phyloP scores from a whole-genome alignment of 2,113 vertebrate species.

The Callorhinus ursinus region DNA sequence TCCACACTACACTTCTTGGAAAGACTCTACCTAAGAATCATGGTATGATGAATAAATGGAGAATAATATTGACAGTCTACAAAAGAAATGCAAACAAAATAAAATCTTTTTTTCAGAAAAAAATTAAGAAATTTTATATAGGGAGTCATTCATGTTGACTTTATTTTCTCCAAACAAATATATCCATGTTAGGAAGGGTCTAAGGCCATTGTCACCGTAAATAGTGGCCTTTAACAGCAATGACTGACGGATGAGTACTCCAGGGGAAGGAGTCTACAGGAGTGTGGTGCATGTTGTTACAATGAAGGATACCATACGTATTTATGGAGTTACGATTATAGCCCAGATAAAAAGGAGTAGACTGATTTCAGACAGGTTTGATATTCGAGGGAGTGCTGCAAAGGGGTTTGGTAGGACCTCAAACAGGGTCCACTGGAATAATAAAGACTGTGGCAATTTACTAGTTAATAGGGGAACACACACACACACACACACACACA shows the following conservation, averaged over 20 bases:
- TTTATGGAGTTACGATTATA: not conserved
- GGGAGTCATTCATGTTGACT: not conserved
- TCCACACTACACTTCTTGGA: slow-evolving; percentile 69
- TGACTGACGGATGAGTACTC: rapidly evolving
- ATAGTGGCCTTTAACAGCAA: not conserved
- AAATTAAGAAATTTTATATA: not conserved
- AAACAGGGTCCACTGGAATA: rapidly evolving
- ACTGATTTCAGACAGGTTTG: not conserved
- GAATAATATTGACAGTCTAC: rapidly evolving
- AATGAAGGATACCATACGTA: rapidly evolving
- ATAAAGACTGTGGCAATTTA: too few relatives aligned
- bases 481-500: not conserved
- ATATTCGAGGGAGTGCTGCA: rapidly evolving
- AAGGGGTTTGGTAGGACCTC: not conserved
- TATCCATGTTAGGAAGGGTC: not conserved
- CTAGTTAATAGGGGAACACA: rapidly evolving
- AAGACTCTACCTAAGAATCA: not conserved
- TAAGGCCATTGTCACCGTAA: not conserved
- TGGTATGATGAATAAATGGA: not conserved
- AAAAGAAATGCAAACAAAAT: not conserved
- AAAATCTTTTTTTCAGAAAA: not conserved
- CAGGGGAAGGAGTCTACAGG: rapidly evolving
- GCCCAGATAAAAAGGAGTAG: not conserved
- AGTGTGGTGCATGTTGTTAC: rapidly evolving
- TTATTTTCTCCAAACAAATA: not conserved